A percentile compares a stretch with the other conserved stretches of the same genome.
These are phyloP conservation scores for Molorchus minor DNA, from an alignment of 2,888 invertebrate species.

Conservation along the genomic window DNA sequence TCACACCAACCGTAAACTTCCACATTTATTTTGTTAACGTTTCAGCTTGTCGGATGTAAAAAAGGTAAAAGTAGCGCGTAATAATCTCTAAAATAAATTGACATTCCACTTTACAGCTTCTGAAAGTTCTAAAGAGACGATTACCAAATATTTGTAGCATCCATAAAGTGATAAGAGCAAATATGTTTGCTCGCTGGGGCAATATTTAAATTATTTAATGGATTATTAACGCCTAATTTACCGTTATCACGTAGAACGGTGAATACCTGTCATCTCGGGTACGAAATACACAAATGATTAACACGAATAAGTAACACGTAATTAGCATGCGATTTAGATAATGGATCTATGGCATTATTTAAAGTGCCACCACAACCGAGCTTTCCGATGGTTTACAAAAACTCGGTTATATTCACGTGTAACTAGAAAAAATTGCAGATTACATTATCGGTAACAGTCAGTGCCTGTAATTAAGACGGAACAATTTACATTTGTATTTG, in stretches of 20 bases:
- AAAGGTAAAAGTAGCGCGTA: too few relatives aligned
- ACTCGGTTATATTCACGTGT: too few relatives aligned
- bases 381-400: conserved; percentile 11
- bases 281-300: conserved; percentile 30
- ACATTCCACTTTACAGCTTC: neutral
- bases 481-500: conserved; percentile 45
- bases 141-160: conserved; percentile 28
- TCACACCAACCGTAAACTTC: too few relatives aligned
- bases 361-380: conserved; percentile 13
- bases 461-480: conserved; percentile 35
- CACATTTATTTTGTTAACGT: too few relatives aligned
- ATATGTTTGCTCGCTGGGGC: conserved; percentile 29
- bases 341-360: conserved; percentile 33
- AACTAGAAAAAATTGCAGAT: too few relatives aligned
- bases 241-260: conserved; percentile 30
- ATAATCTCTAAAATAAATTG: too few relatives aligned
- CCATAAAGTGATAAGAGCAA: conserved; percentile 24
- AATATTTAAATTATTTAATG: conserved; percentile 41
- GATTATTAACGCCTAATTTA: conserved; percentile 38
- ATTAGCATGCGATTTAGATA: conserved; percentile 37
- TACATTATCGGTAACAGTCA: too few relatives aligned
- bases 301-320: conserved; percentile 27
- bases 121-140: conserved; percentile 20
- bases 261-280: conserved; percentile 35
- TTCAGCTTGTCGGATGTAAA: too few relatives aligned